These are phyloP conservation scores for Drosophila leonis DNA, from an alignment of 2,888 invertebrate genomes.

Conservation along the genomic window DNA sequence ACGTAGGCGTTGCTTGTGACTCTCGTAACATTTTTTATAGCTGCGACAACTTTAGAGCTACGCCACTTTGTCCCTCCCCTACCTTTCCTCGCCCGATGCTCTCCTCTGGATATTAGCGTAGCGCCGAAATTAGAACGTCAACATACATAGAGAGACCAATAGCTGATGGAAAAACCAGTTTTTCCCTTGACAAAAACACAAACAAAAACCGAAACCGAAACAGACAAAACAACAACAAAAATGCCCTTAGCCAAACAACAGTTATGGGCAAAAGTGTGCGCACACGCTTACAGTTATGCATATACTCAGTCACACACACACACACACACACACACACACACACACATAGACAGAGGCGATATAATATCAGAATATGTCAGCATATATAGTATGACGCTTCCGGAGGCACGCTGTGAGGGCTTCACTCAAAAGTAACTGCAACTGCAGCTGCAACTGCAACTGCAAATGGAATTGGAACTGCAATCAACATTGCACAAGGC, in stretches of 20 bases:
- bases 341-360: conserved; percentile 33
- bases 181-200: conserved; percentile 27
- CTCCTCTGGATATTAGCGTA: conserved; percentile 29
- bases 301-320: conserved; percentile 1
- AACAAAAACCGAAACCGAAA: conserved; percentile 4
- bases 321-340: neutral
- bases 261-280: conserved; percentile 45
- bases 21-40: conserved; percentile 46
- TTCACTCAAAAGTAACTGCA: conserved; percentile 24
- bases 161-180: conserved; percentile 56
- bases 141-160: conserved; percentile 23
- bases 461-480: conserved; percentile 26
- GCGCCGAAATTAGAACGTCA: conserved; percentile 63
- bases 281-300: conserved; percentile 10
- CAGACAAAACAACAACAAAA: conserved; percentile 11
- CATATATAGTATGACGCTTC: conserved; percentile 37
- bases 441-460: conserved; percentile 14
- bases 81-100: neutral
- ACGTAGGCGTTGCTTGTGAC: conserved; percentile 59
- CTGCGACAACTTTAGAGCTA: conserved; percentile 36
- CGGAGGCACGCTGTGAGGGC: conserved; percentile 36
- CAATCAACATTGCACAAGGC: conserved; percentile 48
- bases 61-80: neutral
- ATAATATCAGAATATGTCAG: conserved; percentile 50
- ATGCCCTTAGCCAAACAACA: conserved; percentile 54